Conservation (phyloP, 2,797 vertebrate species). For the Gephyroberyx darwinii region DNA sequence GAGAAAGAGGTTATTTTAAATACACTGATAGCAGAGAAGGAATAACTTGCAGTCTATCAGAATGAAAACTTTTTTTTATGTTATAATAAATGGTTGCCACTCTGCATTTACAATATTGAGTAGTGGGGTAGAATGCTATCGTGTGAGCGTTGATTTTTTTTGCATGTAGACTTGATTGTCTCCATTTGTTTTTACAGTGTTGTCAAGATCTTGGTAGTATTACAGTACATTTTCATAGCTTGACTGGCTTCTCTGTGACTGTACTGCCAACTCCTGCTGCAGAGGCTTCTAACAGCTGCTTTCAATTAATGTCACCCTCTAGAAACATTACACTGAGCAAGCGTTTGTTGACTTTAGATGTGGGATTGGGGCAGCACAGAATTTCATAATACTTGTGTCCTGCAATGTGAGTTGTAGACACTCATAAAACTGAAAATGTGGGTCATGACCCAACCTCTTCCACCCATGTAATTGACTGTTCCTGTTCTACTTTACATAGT, state of each 20-base stretch:
- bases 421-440: conserved; percentile 64
- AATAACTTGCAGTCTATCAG: neutral
- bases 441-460: conserved; percentile 67
- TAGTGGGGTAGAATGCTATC: neutral
- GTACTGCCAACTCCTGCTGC: conserved; percentile 69
- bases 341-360: conserved; percentile 80
- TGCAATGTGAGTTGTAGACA: conserved; percentile 71
- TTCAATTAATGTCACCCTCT: conserved; percentile 72
- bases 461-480: conserved; percentile 55
- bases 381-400: conserved; percentile 71
- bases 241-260: conserved; percentile 58
- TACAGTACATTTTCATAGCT: conserved; percentile 44
- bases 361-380: conserved; percentile 55
- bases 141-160: neutral
- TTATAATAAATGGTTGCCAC: neutral
- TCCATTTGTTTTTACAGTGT: conserved; percentile 20
- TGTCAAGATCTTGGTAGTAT: conserved; percentile 34
- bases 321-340: conserved; percentile 73
- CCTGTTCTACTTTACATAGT: conserved; percentile 45
- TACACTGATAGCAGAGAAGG: conserved; percentile 22
- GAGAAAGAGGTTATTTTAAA: conserved; percentile 21
- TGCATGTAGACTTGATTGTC: neutral
- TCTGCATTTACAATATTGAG: neutral
- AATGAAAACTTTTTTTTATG: neutral
- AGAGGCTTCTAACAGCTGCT: conserved; percentile 74